phyloP scores from a whole-genome alignment of 2,888 invertebrate species.

The Thera obeliscata region DNA sequence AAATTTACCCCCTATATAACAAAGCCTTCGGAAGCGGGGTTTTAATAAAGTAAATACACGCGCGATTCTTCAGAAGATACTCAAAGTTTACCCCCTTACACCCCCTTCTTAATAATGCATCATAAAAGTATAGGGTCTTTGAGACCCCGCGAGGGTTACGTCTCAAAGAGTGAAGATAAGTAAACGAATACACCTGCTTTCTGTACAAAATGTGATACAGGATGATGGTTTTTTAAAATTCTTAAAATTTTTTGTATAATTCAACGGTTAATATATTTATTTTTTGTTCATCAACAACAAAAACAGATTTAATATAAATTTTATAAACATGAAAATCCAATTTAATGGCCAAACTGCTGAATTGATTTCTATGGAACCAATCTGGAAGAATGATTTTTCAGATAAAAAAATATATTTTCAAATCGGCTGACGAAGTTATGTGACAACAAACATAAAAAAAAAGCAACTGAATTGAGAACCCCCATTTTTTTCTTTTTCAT shows the following conservation, averaged over 20 bases:
- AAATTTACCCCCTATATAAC: constrained; percentile 15
- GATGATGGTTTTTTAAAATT: constrained; percentile 38
- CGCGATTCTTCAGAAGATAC: constrained; percentile 27
- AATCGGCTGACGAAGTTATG: too few species aligned
- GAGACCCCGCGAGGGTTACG: constrained; percentile 43
- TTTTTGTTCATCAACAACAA: too few species aligned
- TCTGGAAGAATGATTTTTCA: too few species aligned
- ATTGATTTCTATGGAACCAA: too few species aligned
- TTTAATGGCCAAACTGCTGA: too few species aligned
- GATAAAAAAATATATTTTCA: too few species aligned
- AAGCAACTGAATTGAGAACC: too few species aligned
- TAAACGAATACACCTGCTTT: constrained; percentile 61
- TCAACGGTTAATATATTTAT: too few species aligned
- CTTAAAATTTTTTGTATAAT: background rate
- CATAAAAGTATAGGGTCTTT: constrained; percentile 62
- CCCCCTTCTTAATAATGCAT: constrained; percentile 60
- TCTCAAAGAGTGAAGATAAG: constrained; percentile 71
- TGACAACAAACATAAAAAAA: too few species aligned
- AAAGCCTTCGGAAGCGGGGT: constrained; percentile 21
- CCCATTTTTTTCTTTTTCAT: too few species aligned
- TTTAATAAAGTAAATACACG: constrained; percentile 30
- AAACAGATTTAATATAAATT: too few species aligned
- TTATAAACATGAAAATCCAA: too few species aligned
- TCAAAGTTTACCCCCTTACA: constrained; percentile 32
- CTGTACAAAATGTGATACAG: constrained; percentile 54